Percentiles rank a stretch among this genome's conserved stretches.
Conservation (phyloP, 2,888 invertebrate species). For the Nephrotoma guestfalica region DNA sequence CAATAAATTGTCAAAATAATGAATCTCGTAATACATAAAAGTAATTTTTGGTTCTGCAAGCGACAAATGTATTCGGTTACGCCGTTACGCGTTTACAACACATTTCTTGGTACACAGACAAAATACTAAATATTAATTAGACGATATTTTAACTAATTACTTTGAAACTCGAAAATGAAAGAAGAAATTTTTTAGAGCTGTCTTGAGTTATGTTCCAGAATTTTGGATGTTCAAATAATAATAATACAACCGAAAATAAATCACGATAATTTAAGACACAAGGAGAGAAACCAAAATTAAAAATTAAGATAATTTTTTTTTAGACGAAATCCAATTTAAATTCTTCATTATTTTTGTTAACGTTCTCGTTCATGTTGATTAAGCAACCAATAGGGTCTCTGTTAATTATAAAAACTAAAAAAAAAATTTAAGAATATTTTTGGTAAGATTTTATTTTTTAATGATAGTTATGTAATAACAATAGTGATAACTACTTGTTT, state of each 20-base stretch:
- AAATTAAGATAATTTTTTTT: neutral
- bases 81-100: neutral
- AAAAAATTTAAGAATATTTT: neutral
- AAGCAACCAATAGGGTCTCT: neutral
- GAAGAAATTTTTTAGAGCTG: neutral
- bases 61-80: neutral
- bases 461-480: neutral
- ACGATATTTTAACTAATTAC: neutral
- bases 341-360: neutral
- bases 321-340: neutral
- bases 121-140: neutral
- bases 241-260: neutral
- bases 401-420: neutral
- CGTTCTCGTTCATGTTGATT: neutral
- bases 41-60: neutral
- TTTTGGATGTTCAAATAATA: neutral
- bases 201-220: neutral
- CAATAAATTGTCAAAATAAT: neutral
- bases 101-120: neutral
- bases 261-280: neutral
- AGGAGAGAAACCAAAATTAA: neutral
- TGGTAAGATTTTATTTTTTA: neutral
- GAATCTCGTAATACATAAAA: neutral
- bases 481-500: neutral
- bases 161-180: neutral